Percentiles rank a stretch among this genome's conserved stretches.
Conservation (phyloP, 2,113 vertebrate genomes). For the Eclectus roratus region DNA sequence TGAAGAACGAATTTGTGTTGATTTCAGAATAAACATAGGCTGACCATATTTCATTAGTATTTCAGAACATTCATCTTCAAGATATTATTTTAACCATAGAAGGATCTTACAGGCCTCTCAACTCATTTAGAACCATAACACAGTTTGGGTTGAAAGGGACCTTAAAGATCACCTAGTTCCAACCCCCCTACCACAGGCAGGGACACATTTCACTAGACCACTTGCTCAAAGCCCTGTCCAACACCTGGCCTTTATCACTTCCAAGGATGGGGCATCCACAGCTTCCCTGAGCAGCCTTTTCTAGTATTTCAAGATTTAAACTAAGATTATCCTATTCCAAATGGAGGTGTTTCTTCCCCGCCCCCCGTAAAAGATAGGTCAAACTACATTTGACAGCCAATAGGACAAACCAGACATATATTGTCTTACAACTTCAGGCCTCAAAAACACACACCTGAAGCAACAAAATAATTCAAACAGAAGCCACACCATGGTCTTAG, state of each 20-base stretch:
- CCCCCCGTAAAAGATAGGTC: not conserved
- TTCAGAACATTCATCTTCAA: not conserved
- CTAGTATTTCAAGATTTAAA: not conserved
- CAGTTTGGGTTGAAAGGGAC: not conserved
- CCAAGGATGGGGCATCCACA: not conserved
- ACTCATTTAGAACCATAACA: not conserved
- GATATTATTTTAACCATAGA: not conserved
- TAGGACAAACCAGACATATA: not conserved
- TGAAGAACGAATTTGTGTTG: not conserved
- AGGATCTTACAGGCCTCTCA: not conserved
- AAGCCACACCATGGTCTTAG: not conserved
- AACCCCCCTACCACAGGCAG: rapidly evolving
- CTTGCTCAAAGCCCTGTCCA: not conserved
- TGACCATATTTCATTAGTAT: not conserved
- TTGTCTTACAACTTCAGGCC: not conserved
- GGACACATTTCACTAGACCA: rapidly evolving
- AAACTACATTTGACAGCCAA: not conserved
- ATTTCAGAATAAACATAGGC: not conserved
- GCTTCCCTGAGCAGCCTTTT: not conserved
- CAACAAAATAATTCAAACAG: not conserved
- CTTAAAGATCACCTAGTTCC: not conserved
- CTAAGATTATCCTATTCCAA: not conserved
- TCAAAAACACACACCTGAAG: not conserved
- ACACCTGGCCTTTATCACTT: rapidly evolving
- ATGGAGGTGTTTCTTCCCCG: not conserved